Percentiles rank a stretch among this genome's conserved stretches.
Evolutionary conservation across 2,888 invertebrate genomes (phyloP).

Genomic region (Poecilus cupreus): DNA sequence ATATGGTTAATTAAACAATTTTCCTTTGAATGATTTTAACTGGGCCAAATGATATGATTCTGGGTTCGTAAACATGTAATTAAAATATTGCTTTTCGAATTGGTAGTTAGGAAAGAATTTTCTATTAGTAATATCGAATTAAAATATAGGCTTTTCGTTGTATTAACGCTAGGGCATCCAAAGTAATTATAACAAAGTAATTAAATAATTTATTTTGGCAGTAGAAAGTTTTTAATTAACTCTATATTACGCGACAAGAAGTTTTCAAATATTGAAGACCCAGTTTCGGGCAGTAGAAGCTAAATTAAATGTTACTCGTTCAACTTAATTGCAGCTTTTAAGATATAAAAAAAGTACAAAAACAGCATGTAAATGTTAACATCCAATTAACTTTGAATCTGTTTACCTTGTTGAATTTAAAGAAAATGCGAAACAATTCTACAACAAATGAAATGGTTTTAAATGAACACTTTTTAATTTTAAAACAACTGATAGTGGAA

Average conservation of each 20-base stretch:
- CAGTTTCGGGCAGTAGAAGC: background rate
- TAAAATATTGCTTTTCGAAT: too few relatives aligned
- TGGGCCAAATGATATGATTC: too few relatives aligned
- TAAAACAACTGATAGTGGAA: too few relatives aligned
- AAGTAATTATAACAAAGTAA: slow-evolving; percentile 28
- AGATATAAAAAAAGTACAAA: background rate
- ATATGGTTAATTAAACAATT: too few relatives aligned
- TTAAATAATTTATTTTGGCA: slow-evolving; percentile 13
- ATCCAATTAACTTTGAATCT: slow-evolving; percentile 22
- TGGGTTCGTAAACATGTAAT: too few relatives aligned
- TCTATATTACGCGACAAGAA: slow-evolving; percentile 19
- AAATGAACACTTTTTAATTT: too few relatives aligned
- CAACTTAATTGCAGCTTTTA: background rate
- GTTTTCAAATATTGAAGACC: slow-evolving; percentile 27
- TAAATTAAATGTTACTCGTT: background rate
- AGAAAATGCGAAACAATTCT: too few relatives aligned
- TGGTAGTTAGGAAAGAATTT: too few relatives aligned
- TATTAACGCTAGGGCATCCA: background rate
- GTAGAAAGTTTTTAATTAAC: slow-evolving; percentile 19
- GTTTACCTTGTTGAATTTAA: background rate
- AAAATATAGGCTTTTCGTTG: background rate
- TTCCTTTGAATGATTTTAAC: too few relatives aligned
- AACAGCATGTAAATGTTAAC: slow-evolving; percentile 6
- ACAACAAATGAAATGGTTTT: too few relatives aligned
- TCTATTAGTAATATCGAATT: background rate